A percentile compares a stretch with the other conserved stretches of the same genome.
Conservation (phyloP, 2,113 vertebrate species). For the Beaufortia kweichowensis region DNA sequence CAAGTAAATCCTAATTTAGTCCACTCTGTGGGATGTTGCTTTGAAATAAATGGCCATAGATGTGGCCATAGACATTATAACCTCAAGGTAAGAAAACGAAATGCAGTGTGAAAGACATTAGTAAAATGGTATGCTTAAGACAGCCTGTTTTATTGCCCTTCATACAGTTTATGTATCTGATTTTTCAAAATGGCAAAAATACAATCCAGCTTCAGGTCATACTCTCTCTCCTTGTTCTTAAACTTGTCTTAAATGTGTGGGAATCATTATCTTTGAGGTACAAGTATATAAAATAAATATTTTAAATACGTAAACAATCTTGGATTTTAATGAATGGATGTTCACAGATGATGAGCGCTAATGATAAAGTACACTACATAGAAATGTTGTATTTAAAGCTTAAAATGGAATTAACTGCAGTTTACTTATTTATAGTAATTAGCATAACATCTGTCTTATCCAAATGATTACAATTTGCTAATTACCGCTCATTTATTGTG, state of each 20-base stretch:
- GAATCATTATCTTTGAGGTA: not conserved
- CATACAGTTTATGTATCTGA: conserved; percentile 3
- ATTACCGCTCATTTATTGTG: conserved; percentile 42
- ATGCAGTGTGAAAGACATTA: conserved; percentile 23
- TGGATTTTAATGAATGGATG: not conserved
- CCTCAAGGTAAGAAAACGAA: not conserved
- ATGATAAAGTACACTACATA: too few species aligned
- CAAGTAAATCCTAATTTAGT: not conserved
- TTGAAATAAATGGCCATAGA: not conserved
- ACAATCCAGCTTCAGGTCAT: not conserved
- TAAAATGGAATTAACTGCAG: conserved; percentile 27
- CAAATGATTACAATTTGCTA: conserved; percentile 31
- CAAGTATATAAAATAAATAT: not conserved
- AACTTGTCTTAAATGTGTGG: not conserved
- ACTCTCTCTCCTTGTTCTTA: not conserved
- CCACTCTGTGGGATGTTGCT: not conserved
- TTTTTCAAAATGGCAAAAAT: not conserved
- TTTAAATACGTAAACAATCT: not conserved
- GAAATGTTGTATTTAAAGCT: conserved; percentile 29
- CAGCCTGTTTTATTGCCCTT: not conserved
- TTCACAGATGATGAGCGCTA: not conserved
- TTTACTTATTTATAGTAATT: conserved; percentile 44
- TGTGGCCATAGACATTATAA: not conserved
- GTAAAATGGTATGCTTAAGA: not conserved
- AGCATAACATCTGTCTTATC: conserved; percentile 49